phyloP scores from a whole-genome alignment of 2,113 vertebrate species.

The Boulengeromyrus knoepffleri region DNA sequence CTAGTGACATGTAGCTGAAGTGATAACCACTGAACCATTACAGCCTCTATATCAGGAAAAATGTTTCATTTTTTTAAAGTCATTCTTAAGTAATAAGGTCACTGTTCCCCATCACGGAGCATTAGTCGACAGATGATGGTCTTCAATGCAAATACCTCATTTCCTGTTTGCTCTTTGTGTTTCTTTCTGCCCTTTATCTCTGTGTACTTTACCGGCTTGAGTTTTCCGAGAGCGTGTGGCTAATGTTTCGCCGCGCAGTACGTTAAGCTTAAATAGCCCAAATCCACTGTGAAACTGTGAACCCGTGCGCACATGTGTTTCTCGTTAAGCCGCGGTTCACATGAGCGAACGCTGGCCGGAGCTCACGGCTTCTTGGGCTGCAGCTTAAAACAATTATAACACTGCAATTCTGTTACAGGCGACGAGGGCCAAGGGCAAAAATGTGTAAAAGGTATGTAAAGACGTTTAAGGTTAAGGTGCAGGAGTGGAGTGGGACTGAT shows the following conservation, averaged over 20 bases:
- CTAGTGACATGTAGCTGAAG: not conserved
- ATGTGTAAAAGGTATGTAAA: not conserved
- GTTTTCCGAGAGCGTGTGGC: not conserved
- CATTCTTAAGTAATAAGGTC: not conserved
- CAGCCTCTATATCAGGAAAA: not conserved
- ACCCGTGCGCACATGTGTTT: not conserved
- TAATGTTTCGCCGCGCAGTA: not conserved
- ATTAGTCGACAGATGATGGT: not conserved
- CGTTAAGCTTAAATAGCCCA: not conserved
- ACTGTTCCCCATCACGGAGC: not conserved
- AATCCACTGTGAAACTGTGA: conserved; percentile 11
- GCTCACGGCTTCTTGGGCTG: not conserved
- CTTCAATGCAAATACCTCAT: not conserved
- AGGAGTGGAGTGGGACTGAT: not conserved
- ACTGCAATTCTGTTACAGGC: not conserved
- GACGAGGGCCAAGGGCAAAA: not conserved
- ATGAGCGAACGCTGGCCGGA: not conserved
- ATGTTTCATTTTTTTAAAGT: not conserved
- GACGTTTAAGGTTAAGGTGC: not conserved
- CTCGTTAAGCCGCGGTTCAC: not conserved
- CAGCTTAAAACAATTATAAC: conserved; percentile 11
- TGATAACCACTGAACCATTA: not conserved
- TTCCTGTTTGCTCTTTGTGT: not conserved
- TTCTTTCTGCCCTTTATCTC: not conserved
- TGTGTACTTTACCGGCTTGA: not conserved